Percentiles rank a stretch among this genome's conserved stretches.
Conservation (phyloP, 2,888 invertebrate genomes). For the Lepeophtheirus nordmannii region DNA sequence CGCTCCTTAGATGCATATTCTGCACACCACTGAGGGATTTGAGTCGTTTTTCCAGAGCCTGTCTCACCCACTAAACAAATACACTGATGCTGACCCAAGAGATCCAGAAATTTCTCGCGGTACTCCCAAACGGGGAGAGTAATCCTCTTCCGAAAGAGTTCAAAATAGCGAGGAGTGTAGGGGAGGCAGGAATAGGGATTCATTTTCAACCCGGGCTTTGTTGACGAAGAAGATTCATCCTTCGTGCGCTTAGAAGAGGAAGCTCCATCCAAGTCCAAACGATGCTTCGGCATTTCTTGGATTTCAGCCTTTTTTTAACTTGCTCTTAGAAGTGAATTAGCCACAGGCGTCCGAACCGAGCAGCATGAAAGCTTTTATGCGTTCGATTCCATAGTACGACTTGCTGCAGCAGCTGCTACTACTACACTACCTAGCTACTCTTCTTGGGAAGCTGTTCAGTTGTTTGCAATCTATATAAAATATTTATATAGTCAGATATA, state of each 20-base stretch:
- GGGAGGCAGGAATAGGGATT: constrained; percentile 68
- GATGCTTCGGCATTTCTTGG: constrained; percentile 11
- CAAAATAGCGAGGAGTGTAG: constrained; percentile 74
- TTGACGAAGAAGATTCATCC: neutral
- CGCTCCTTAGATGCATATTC: constrained; percentile 52
- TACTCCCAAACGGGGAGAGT: constrained; percentile 96
- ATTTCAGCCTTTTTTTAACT: too few species aligned
- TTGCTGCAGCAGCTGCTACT: too few species aligned
- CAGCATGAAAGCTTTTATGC: too few species aligned
- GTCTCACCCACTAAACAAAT: constrained; percentile 96
- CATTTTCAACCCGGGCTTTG: constrained; percentile 34
- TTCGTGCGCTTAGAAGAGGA: neutral
- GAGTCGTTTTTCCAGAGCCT: constrained; percentile 98
- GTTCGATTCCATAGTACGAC: too few species aligned
- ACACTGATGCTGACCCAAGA: constrained; percentile 79
- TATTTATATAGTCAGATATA: too few species aligned
- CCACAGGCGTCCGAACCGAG: too few species aligned
- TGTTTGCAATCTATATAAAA: too few species aligned
- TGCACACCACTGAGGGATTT: constrained; percentile 46
- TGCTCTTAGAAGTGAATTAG: too few species aligned
- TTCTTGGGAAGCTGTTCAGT: too few species aligned
- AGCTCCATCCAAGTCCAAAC: constrained; percentile 9
- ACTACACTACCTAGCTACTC: too few species aligned
- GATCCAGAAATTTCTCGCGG: constrained; percentile 82
- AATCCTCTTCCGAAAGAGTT: constrained; percentile 60